Percentiles rank a stretch among this genome's conserved stretches.
phyloP scores from a whole-genome alignment of 2,888 invertebrate species.

The Schizaphis graminum region DNA sequence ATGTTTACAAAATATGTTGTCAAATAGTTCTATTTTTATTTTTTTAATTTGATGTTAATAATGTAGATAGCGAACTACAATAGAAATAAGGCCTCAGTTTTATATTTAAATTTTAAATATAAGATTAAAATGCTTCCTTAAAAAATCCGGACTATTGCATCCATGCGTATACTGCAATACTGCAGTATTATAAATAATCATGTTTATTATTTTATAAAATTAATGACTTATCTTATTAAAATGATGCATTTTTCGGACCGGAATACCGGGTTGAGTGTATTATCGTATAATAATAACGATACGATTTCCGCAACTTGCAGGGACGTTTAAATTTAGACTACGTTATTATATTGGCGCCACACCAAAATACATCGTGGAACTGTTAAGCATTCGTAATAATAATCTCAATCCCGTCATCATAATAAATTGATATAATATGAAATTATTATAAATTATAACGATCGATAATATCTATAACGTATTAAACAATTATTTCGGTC shows the following conservation, averaged over 20 bases:
- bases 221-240: neutral
- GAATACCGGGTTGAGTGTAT: neutral
- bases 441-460: no score
- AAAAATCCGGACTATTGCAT: no score
- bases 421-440: neutral
- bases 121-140: no score
- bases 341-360: conserved; percentile 35
- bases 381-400: neutral
- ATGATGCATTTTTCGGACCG: neutral
- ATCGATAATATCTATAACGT: neutral
- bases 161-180: no score
- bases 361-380: conserved; percentile 7
- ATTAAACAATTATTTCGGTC: neutral
- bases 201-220: neutral
- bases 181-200: neutral
- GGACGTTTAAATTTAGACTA: conserved; percentile 50
- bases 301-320: neutral
- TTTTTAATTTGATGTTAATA: no score
- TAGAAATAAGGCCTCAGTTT: no score
- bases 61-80: no score
- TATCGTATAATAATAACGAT: neutral
- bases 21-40: no score
- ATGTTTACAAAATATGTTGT: no score
- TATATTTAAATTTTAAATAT: no score
- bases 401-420: neutral